phyloP scores from a whole-genome alignment of 2,888 invertebrate species.

The Chalcosyrphus nemorum region DNA sequence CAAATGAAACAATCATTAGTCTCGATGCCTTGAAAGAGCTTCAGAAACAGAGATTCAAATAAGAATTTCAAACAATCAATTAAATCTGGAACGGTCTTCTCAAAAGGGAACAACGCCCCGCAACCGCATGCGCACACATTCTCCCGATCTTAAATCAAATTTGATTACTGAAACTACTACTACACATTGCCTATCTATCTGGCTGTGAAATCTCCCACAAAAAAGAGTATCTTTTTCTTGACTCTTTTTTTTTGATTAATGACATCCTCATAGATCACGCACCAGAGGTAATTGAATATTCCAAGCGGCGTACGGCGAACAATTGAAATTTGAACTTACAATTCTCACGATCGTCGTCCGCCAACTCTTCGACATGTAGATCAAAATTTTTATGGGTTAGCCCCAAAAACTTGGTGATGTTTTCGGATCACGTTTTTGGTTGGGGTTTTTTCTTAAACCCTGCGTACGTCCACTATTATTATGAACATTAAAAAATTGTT shows the following conservation, averaged over 20 bases:
- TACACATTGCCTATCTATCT: constrained; percentile 34
- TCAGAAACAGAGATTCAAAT: constrained; percentile 23
- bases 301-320: constrained; percentile 55
- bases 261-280: constrained; percentile 67
- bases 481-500: constrained; percentile 50
- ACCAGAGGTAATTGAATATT: constrained; percentile 67
- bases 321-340: constrained; percentile 43
- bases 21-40: constrained; percentile 54
- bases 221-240: constrained; percentile 10
- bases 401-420: constrained; percentile 10
- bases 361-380: constrained; percentile 42
- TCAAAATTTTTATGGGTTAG: constrained; percentile 5
- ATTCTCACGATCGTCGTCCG: constrained; percentile 56
- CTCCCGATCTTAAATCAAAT: constrained; percentile 54
- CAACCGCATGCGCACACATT: background rate
- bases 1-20: constrained; percentile 66
- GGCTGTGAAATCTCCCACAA: constrained; percentile 14
- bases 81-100: constrained; percentile 64
- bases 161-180: constrained; percentile 59
- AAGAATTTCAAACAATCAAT: constrained; percentile 63
- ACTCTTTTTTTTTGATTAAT: constrained; percentile 52
- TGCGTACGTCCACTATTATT: constrained; percentile 21
- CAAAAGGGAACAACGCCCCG: background rate
- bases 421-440: constrained; percentile 49
- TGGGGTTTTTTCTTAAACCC: background rate